Base-by-base conservation (phyloP, 2,113 vertebrate species). In the Thryonomys swinderianus region DNA sequence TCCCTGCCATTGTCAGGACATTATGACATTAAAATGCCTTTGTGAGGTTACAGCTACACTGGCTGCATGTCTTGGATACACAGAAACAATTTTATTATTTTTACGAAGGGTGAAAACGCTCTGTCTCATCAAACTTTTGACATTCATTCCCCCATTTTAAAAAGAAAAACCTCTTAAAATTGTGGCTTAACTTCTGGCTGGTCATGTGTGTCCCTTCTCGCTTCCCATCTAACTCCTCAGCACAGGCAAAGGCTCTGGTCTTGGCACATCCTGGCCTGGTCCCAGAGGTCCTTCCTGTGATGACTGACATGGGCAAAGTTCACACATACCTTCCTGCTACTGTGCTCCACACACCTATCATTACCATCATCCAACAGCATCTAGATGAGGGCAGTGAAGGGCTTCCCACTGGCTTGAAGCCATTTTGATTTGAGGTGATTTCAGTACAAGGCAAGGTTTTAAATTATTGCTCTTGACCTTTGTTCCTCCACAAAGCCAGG, bases 241-340 rank as follows among this genome's bases (percentile, higher is more conserved):
- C 16, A 45, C 17, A 59, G 62, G 53, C 2, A 0, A 21, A 73
- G 64, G 57, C 59, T 1, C 7, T 86, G 89, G 86, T 84, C 95
- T 97, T 92, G 79, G 74, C 55, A 64, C 79, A 89, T 48, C 53
- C 91, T 95, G 74, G 79, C 80, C 76, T 34, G 67, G 84, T 66
- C 74, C 85, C 89, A 88, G 86, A 30, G 67, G 64, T 79, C 79
- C 62, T 89, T 96, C 91, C 91, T 42, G 0, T 0, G 0, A 51
- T 97, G 96, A 95, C 55, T 95, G 94, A 96, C 94, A 61, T 11
- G 37, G 59, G 66, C 94, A 95, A 48, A 61, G 30, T 91, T 96
- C 83, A 91, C 79, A 94, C 80, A n/a, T 86, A 55, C 71, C 96
- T 95, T 87, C 53, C 95, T 91, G 55, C 79, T 91, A 95, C 91